Conservation (phyloP, 2,888 invertebrate species). For the Nephrotoma guestfalica region DNA sequence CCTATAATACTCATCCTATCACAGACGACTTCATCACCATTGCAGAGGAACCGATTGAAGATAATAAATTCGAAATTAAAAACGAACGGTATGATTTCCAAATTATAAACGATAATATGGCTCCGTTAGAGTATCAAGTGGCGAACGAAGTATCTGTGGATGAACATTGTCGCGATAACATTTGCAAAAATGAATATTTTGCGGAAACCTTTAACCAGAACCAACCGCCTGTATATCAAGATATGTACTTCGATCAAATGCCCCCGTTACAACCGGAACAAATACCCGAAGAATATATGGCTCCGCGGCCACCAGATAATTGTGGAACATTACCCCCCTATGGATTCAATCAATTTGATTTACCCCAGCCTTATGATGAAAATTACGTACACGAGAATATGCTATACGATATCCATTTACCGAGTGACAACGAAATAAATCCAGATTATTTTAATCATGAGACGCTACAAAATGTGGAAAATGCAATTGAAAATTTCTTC, state of each 20-base stretch:
- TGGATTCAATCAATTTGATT: neutral
- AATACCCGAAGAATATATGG: neutral
- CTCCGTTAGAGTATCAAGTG: neutral
- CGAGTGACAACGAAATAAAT: neutral
- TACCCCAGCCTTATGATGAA: neutral
- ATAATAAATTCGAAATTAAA: neutral
- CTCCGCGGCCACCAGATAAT: neutral
- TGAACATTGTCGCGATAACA: neutral
- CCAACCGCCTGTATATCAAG: neutral
- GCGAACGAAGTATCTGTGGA: neutral
- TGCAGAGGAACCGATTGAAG: neutral
- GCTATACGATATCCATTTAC: neutral
- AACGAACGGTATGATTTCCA: neutral
- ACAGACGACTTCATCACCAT: neutral
- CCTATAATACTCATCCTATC: neutral
- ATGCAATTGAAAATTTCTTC: constrained; percentile 8
- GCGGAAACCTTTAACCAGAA: neutral
- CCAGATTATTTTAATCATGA: constrained; percentile 1
- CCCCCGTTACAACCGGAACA: neutral
- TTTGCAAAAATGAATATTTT: neutral
- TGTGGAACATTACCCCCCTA: neutral
- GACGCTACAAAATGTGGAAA: neutral
- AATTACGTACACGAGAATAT: neutral
- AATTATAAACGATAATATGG: neutral
- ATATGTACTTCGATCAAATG: neutral